These are phyloP conservation scores for Microctenopoma steveboyesi DNA, from an alignment of 2,797 vertebrate species.

Conservation along the genomic window DNA sequence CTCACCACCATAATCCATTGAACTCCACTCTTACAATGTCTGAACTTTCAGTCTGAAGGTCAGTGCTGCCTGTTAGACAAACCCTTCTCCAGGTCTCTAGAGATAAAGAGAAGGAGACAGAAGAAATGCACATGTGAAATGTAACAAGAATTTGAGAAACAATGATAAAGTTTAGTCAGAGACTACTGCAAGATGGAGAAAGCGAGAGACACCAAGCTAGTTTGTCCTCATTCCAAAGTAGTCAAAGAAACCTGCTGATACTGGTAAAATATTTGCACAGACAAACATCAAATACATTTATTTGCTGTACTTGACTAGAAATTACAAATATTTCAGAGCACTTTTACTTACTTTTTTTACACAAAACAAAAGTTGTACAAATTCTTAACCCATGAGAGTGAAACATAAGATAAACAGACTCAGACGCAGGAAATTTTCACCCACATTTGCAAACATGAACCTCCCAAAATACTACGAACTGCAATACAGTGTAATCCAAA, in stretches of 20 bases:
- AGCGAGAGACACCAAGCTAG: slow-evolving; percentile 54
- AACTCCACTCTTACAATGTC: slow-evolving; percentile 40
- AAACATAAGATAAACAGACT: not conserved
- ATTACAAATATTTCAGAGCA: not conserved
- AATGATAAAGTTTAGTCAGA: slow-evolving; percentile 9
- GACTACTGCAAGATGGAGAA: slow-evolving; percentile 9
- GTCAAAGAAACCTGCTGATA: slow-evolving; percentile 14
- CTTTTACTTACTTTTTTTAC: not conserved
- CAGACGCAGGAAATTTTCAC: not conserved
- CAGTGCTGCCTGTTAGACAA: slow-evolving; percentile 12
- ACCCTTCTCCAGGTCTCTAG: slow-evolving; percentile 42
- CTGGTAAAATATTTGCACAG: not conserved
- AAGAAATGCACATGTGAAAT: not conserved
- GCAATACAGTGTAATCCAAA: not conserved
- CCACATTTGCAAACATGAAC: not conserved
- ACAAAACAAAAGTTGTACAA: no score
- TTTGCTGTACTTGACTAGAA: not conserved
- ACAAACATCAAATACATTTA: not conserved
- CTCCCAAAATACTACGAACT: not conserved
- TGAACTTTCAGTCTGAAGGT: slow-evolving; percentile 50
- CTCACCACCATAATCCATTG: slow-evolving; percentile 77
- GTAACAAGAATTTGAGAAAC: not conserved
- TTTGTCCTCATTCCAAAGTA: slow-evolving; percentile 65
- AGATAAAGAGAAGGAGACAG: slow-evolving; percentile 19
- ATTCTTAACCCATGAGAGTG: not conserved